Percentiles rank a stretch among this genome's conserved stretches.
phyloP scores from a whole-genome alignment of 2,797 vertebrate species.

The Sebastes variabilis region DNA sequence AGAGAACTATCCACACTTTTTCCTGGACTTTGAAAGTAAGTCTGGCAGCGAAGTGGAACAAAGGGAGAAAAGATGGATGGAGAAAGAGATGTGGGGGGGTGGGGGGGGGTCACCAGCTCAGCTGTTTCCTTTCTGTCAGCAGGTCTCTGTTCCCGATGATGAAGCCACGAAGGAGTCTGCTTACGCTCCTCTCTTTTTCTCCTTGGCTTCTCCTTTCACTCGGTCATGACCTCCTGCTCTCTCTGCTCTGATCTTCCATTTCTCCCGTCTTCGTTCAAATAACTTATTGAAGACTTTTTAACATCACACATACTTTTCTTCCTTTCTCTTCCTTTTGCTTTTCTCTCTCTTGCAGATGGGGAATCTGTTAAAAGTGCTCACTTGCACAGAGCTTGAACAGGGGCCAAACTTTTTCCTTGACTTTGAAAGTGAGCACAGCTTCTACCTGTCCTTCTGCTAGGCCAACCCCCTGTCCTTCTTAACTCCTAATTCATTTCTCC shows the following conservation, averaged over 20 bases:
- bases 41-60: slow-evolving; percentile 64
- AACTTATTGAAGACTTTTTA: slow-evolving; percentile 58
- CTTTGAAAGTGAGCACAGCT: slow-evolving; percentile 94
- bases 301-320: slow-evolving; percentile 52
- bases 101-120: slow-evolving; percentile 1
- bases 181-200: slow-evolving; percentile 10
- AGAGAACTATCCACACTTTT: slow-evolving; percentile 99
- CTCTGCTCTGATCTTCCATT: slow-evolving; percentile 20
- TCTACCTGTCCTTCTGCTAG: slow-evolving; percentile 60
- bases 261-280: slow-evolving; percentile 1
- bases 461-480: slow-evolving; percentile 27
- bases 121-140: slow-evolving; percentile 52
- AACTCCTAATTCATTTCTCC: slow-evolving; percentile 13
- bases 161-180: slow-evolving; percentile 18
- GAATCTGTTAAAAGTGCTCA: slow-evolving; percentile 94
- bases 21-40: slow-evolving; percentile 99
- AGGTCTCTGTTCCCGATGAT: slow-evolving; percentile 38
- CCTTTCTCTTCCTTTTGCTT: slow-evolving; percentile 38
- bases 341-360: slow-evolving; percentile 88
- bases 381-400: slow-evolving; percentile 96
- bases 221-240: slow-evolving; percentile 8
- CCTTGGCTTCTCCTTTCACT: slow-evolving; percentile 44
- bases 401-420: slow-evolving; percentile 96
- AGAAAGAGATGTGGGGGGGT: background rate
- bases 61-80: slow-evolving; percentile 32